phyloP scores from a whole-genome alignment of 64 coral and sea anemone species.

The Stichodactyla mertensii region DNA sequence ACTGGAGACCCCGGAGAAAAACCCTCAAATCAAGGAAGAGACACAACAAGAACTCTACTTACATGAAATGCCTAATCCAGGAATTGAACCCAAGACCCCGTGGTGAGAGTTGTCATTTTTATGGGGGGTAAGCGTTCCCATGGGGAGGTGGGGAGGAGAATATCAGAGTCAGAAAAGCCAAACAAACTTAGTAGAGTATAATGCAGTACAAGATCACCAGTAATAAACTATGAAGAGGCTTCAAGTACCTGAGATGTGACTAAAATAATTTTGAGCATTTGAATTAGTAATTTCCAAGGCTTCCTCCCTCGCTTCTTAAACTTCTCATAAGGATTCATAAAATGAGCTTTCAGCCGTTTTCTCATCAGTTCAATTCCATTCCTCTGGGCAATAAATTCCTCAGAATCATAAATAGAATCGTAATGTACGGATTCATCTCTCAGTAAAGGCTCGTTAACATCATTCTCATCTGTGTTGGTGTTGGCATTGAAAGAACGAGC shows the following conservation, averaged over 20 bases:
- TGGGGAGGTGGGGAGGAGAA: no score
- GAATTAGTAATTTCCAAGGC: conserved; percentile 78
- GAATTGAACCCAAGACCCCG: no score
- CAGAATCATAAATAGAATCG: conserved; percentile 77
- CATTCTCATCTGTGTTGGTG: background rate
- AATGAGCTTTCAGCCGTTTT: conserved; percentile 71
- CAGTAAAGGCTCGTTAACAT: conserved; percentile 31
- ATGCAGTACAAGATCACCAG: no score
- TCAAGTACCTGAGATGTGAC: conserved; percentile 70
- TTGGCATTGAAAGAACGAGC: conserved; percentile 57
- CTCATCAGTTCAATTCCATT: conserved; percentile 72
- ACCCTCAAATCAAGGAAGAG: no score
- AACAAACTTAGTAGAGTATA: no score
- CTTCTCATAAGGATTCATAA: conserved; percentile 85
- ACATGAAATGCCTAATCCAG: no score
- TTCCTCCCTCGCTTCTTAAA: conserved; percentile 79
- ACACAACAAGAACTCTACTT: no score
- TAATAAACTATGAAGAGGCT: background rate
- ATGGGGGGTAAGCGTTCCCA: no score
- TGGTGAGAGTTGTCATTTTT: no score
- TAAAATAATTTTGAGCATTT: conserved; percentile 73
- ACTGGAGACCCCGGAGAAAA: no score
- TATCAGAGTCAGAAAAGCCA: no score
- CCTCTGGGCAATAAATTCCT: conserved; percentile 39
- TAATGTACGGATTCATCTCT: conserved; percentile 49